Evolutionary conservation across 2,888 invertebrate genomes (phyloP), one percentile per base, ranked within the genome.

Genomic region (Taenaris catops): DNA sequence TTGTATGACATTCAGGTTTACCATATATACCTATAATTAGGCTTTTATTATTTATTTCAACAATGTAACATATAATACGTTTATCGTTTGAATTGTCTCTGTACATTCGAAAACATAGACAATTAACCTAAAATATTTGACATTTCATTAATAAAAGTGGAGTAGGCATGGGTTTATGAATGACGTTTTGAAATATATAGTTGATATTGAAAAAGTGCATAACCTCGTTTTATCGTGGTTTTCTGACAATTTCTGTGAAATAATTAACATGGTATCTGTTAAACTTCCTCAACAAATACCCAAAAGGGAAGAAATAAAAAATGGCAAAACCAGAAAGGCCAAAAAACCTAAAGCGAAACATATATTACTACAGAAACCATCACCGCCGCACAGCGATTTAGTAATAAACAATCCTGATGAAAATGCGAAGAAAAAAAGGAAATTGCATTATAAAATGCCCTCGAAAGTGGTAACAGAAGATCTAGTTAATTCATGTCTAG

Each of bases 371-470:
- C 19, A 14, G 9, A 25, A 36, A 14, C 6, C 19, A 25, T 19
- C 18, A 20, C 25, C 20, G 23, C 16, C 9, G 8, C 11, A 14
- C n/a, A 12, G 14, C 7, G 10, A 16, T 23, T 19, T 4, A 23
- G 21, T 9, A 8, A 9, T 8, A 10, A 23, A 23, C 8, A 16
- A 23, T 3, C 1, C 16, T 10, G 4, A 12, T n/a, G 4, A 1
- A 6, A 14, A n/a, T n/a, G 9, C 8, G 3, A 21, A 33, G 26
- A 46, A 20, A 4, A 57, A 51, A 19, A 67, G 63, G 27, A 69
- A 65, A 49, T 6, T 31, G 0, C 73, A 72, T 50, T 72, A 63
- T 49, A 49, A 70, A 11, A 63, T 75, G 64, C 86, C 84, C 19
- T 65, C 79, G 6, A 64, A 70, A 49, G 58, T 50, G 41, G 48